Evolutionary conservation across 2,113 vertebrate species (phyloP), one percentile per base, ranked within the genome.

Genomic region (Pandion haliaetus): DNA sequence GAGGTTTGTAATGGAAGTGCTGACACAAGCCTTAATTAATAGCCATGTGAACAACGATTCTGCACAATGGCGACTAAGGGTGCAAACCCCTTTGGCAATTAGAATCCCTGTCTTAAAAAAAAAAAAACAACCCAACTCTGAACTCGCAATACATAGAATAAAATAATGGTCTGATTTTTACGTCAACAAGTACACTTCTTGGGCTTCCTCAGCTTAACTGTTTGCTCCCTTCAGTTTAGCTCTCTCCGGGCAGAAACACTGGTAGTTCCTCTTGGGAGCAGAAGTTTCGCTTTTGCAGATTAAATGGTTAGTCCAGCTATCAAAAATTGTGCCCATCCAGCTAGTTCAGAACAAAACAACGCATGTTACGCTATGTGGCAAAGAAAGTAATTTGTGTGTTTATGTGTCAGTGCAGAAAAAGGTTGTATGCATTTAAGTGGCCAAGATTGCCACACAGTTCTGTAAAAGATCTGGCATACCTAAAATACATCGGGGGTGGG

Each of bases 11-110:
- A 23, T 90, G 92, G 88, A 92, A 90, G 78, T 70, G 71, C 93
- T 94, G 93, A 88, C 82, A 80, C 71, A 34, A 85, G 42, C 85
- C 82, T 80, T 91, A 70, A 96, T 91, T 95, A 95, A 94, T 9
- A 82, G 82, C 85, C 77, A 44, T 9, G n/a, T 69, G 93, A 93
- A 61, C 52, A 34, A 16, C 5, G 7, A 6, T 58, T 40, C 61
- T 87, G 87, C 87, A 86, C 74, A 69, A 42, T 40, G 63, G 80
- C 80, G 86, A 24, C 63, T 61, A 47, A 85, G 62, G 69, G 84
- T 93, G 91, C 81, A 79, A 84, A 26, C 81, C 72, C 91, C 90
- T 94, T 63, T 62, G 62, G 88, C 82, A 96, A 59, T 66, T 5
- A 49, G 50, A 85, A 61, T 65, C 28, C 28, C 28, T 28, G 1